phyloP scores from a whole-genome alignment of 2,113 vertebrate species.

The Stictonetta naevosa region DNA sequence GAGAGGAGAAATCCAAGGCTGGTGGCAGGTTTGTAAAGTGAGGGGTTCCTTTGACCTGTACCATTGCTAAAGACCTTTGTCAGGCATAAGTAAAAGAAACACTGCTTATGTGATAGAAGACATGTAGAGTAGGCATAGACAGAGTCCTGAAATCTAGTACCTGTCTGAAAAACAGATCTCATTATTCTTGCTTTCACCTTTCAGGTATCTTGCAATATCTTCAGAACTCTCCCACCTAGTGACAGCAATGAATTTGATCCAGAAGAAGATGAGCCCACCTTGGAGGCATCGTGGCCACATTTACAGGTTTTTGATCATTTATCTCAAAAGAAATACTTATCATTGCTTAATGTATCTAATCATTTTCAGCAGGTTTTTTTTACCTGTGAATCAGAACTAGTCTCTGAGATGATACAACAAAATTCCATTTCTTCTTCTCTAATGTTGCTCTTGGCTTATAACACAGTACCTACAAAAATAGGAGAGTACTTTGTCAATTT shows the following conservation, averaged over 20 bases:
- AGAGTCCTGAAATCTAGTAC: not conserved
- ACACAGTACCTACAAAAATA: not conserved
- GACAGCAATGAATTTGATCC: slow-evolving; percentile 99
- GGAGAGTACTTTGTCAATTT: not conserved
- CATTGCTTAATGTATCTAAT: not conserved
- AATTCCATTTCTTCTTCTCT: not conserved
- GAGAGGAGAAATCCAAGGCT: not conserved
- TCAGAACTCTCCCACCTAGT: slow-evolving; percentile 98
- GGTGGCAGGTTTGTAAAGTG: not conserved
- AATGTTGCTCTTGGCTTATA: not conserved
- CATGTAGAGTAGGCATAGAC: not conserved
- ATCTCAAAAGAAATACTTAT: not conserved
- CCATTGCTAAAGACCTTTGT: not conserved
- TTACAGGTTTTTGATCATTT: slow-evolving; percentile 86
- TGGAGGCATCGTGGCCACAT: slow-evolving; percentile 99
- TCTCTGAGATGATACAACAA: not conserved
- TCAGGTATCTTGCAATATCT: slow-evolving; percentile 99
- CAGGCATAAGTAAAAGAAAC: not conserved
- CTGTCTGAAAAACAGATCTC: not conserved
- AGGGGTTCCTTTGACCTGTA: not conserved
- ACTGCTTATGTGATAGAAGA: not conserved
- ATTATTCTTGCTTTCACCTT: not conserved
- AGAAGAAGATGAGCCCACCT: slow-evolving; percentile 98
- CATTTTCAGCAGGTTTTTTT: not conserved
- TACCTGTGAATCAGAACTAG: not conserved